phyloP scores from a whole-genome alignment of 2,797 vertebrate genomes.

The Anabacerthia variegaticeps region DNA sequence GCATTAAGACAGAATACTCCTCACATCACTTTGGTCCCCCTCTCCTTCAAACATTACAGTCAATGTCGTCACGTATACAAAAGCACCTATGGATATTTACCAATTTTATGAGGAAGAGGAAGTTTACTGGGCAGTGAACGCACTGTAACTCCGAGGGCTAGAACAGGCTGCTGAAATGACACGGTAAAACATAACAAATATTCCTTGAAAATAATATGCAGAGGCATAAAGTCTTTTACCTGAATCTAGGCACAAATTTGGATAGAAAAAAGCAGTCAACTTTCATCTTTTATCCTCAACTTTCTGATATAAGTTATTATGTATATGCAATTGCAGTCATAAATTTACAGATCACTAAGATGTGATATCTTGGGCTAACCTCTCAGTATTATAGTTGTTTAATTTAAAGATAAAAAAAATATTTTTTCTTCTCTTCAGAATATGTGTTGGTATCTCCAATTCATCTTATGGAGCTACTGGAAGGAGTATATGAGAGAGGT shows the following conservation, averaged over 20 bases:
- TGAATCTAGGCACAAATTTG: neutral
- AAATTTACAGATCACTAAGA: neutral
- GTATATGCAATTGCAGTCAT: neutral
- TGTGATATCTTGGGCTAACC: neutral
- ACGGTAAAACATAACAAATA: neutral
- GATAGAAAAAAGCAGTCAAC: neutral
- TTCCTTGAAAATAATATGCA: neutral
- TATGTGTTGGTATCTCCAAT: neutral
- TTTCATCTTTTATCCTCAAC: neutral
- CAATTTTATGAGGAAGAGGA: neutral
- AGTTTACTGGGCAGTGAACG: neutral
- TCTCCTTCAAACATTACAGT: neutral
- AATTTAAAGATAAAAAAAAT: neutral
- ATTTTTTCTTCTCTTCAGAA: neutral
- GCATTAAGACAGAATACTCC: neutral
- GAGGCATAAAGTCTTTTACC: neutral
- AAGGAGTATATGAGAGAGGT: neutral
- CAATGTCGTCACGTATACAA: neutral
- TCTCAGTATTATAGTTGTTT: neutral
- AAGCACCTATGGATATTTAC: neutral
- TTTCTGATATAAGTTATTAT: neutral
- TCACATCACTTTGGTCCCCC: fast-evolving
- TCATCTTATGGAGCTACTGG: neutral
- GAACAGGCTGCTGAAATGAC: neutral
- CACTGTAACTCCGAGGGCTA: neutral